Evolutionary conservation across 2,113 vertebrate genomes (phyloP).

Genomic region (Caretta caretta): DNA sequence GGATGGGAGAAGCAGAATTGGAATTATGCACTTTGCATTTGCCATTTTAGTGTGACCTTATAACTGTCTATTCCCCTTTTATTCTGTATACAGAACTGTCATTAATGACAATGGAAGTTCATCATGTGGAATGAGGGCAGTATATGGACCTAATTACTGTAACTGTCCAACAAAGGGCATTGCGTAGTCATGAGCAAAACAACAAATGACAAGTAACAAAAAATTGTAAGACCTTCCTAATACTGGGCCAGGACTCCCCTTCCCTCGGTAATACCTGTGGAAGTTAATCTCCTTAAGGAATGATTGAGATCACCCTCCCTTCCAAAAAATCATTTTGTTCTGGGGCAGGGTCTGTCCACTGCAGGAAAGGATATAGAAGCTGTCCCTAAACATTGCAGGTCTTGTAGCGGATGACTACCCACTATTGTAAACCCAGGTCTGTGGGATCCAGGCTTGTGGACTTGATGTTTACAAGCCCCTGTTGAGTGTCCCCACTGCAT

Average conservation of each 20-base stretch:
- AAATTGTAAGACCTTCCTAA: fast-evolving
- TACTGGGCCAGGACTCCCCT: not conserved
- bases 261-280: not conserved
- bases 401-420: not conserved
- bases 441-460: not conserved
- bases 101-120: not conserved
- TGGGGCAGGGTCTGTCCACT: not conserved
- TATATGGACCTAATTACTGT: not conserved
- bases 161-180: not conserved
- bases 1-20: not conserved
- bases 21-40: not conserved
- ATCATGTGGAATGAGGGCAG: not conserved
- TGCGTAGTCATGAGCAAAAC: not conserved
- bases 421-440: not conserved
- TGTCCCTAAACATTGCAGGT: fast-evolving
- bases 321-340: not conserved
- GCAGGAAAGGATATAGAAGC: fast-evolving
- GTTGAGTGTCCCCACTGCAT: not conserved
- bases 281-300: not conserved
- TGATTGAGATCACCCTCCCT: not conserved
- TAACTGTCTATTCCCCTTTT: not conserved
- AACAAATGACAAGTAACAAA: not conserved
- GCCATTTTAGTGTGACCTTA: not conserved
- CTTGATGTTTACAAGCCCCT: not conserved
- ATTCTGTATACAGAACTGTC: not conserved